Conservation (phyloP, 2,797 vertebrate species). For the Pelodytes ibericus region DNA sequence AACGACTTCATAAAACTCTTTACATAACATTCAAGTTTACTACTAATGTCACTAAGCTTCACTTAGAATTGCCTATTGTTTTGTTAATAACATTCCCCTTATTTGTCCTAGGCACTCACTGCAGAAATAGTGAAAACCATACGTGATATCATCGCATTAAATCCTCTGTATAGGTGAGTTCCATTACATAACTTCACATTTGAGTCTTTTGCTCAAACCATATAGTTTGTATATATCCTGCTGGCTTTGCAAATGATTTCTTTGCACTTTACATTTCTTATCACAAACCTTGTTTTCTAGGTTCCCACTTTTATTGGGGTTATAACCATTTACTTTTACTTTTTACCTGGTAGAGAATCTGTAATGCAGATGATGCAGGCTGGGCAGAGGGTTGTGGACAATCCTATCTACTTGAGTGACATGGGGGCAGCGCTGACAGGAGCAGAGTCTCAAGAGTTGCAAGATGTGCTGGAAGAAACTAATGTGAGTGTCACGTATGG, state of each 20-base stretch:
- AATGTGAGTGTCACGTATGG: constrained; percentile 74
- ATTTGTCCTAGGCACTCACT: constrained; percentile 85
- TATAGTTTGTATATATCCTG: background rate
- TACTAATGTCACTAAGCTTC: too few species aligned
- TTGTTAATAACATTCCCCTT: too few species aligned
- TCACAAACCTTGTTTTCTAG: background rate
- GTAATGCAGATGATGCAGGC: constrained; percentile 99
- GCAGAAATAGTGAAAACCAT: constrained; percentile 99
- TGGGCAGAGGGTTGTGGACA: constrained; percentile 95
- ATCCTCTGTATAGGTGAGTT: constrained; percentile 90
- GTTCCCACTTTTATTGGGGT: background rate
- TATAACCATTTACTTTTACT: background rate
- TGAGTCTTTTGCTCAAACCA: background rate
- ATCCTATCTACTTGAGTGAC: constrained; percentile 97
- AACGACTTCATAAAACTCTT: too few species aligned
- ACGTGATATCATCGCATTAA: constrained; percentile 95
- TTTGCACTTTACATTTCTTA: background rate
- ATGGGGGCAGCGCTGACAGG: constrained; percentile 96
- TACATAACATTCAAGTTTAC: too few species aligned
- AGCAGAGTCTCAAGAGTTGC: constrained; percentile 92
- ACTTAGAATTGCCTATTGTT: too few species aligned
- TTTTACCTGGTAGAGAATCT: constrained; percentile 79
- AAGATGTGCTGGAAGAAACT: constrained; percentile 93
- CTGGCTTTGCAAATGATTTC: background rate
- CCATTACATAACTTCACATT: background rate